These are phyloP conservation scores for Oreotrochilus melanogaster DNA, from an alignment of 2,113 vertebrate species.

Conservation along the genomic window DNA sequence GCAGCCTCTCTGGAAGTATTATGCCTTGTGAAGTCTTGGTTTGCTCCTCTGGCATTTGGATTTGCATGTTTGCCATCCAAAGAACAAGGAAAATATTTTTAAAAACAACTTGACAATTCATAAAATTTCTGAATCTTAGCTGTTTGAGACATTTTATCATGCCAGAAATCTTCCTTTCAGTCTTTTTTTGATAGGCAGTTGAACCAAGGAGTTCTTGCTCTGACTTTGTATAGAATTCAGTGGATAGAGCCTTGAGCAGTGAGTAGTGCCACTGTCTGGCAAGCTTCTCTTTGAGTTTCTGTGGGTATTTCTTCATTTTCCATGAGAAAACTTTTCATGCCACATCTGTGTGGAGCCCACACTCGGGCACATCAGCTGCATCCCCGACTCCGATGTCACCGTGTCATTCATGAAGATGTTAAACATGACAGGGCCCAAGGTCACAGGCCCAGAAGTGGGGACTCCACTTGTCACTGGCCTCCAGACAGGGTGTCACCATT, in stretches of 20 bases:
- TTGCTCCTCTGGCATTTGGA: background rate
- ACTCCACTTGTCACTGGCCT: background rate
- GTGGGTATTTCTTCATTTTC: background rate
- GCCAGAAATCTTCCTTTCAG: background rate
- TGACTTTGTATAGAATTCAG: background rate
- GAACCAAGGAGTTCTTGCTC: background rate
- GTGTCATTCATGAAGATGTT: background rate
- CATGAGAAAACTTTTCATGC: background rate
- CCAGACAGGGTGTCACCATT: fast-evolving
- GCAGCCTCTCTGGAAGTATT: background rate
- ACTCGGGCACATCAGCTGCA: background rate
- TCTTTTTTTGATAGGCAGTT: background rate
- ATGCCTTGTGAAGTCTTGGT: background rate
- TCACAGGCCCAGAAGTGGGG: background rate
- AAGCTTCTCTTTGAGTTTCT: background rate
- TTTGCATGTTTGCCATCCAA: background rate
- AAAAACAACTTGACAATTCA: background rate
- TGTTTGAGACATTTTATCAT: background rate
- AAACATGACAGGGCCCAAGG: background rate
- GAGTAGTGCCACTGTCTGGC: background rate
- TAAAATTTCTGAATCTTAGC: background rate
- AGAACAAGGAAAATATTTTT: background rate
- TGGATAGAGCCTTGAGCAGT: background rate
- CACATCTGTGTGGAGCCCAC: background rate
- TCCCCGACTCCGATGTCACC: fast-evolving